Evolutionary conservation across 1,140 invertebrate genomes (phyloP).

Genomic region (Vanessa tameamea): DNA sequence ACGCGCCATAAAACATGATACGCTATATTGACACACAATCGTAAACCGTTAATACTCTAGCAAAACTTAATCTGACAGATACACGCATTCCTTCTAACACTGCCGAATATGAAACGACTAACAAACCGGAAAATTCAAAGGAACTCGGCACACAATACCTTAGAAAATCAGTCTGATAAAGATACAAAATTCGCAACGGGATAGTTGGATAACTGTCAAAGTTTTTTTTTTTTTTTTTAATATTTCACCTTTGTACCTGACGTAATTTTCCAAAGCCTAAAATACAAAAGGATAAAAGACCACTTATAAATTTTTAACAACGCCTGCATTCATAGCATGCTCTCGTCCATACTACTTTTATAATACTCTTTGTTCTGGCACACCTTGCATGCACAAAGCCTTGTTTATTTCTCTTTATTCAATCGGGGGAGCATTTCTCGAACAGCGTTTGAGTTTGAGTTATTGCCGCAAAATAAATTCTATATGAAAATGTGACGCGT

Average conservation of each 20-base stretch:
- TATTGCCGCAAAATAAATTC: conserved; percentile 10
- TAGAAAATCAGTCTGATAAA: too few species aligned
- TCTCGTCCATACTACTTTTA: background rate
- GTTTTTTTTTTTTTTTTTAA: too few species aligned
- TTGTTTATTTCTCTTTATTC: conserved; percentile 11
- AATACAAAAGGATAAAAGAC: background rate
- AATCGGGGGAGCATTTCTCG: background rate
- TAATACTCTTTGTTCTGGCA: background rate
- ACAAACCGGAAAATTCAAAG: too few species aligned
- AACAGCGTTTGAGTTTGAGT: background rate
- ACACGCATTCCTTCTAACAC: too few species aligned
- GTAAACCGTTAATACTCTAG: too few species aligned
- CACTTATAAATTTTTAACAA: background rate
- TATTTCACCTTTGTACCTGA: background rate
- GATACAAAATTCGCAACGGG: too few species aligned
- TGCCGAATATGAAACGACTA: too few species aligned
- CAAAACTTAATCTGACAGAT: too few species aligned
- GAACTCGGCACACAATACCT: too few species aligned
- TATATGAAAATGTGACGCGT: conserved; percentile 1
- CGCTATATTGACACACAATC: too few species aligned
- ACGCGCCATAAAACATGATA: too few species aligned
- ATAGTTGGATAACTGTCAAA: too few species aligned
- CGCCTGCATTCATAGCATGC: background rate
- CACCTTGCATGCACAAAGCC: background rate
- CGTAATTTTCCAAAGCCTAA: conserved; percentile 4